Evolutionary conservation across 2,797 vertebrate genomes (phyloP), one percentile per base, ranked within the genome.

Genomic region (Molossus alvarezi): DNA sequence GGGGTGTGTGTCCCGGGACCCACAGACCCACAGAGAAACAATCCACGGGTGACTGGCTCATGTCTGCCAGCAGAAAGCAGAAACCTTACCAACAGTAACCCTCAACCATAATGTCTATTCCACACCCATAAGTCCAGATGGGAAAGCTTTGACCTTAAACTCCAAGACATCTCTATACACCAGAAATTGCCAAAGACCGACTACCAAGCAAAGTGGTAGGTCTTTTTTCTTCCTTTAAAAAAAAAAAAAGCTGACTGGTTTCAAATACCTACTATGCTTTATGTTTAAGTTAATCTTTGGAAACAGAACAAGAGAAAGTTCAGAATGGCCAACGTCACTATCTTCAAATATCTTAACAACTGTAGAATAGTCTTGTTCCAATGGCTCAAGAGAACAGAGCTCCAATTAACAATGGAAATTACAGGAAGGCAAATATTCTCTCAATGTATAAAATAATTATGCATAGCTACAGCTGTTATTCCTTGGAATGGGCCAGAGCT

Each of bases 201-300:
- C 6, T 21, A 57, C 20, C 23, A 41, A 45, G 57, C 45, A 23
- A 27, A 9, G 10, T 25, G 14, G 76, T 0, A 29, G 29, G 8
- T 41, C 60, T 58, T 58, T 17, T 48, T 13, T 45, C 23, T 62
- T 29, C 33, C 27, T 21, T 45, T 3, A 53, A 53, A 75, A 76
- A 7, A 55, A 20, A 5, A 58, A 82, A 76, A 65, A n/a, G 15
- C 53, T 41, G 18, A 62, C 23, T 45, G 69, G 23, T 71, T 93
- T 89, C 67, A 76, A 82, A 33, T 53, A 27, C 72, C 65, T 83
- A 57, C 41, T 88, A 37, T 65, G 69, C 83, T 62, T 62, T 90
- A 58, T 69, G 72, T 91, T 85, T 51, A 79, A 88, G 18, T 51
- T 55, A 48, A 81, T 92, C 86, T 91, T 75, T 82, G 55, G 48